phyloP scores from a whole-genome alignment of 1,140 invertebrate species.

The Paraescarpia echinospica region DNA sequence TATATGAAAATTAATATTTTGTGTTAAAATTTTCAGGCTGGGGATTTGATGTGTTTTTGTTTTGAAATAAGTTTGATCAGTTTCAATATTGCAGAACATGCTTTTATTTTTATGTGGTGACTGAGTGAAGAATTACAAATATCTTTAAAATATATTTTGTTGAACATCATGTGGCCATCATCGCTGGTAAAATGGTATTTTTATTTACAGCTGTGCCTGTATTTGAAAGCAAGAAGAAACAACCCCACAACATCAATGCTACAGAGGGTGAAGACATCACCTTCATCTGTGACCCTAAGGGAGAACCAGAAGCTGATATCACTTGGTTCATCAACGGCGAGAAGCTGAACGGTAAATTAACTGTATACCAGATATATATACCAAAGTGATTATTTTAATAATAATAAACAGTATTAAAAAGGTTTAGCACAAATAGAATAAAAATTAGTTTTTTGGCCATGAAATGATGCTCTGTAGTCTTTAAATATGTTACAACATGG shows the following conservation, averaged over 20 bases:
- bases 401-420: not conserved
- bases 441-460: too few relatives aligned
- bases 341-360: constrained; percentile 19
- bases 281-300: constrained; percentile 38
- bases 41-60: not conserved
- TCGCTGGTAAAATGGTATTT: not conserved
- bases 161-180: not conserved
- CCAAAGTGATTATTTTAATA: not conserved
- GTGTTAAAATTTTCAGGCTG: not conserved
- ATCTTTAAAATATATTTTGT: not conserved
- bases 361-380: not conserved
- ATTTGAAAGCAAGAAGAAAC: constrained; percentile 1
- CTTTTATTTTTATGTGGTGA: not conserved
- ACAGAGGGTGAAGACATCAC: constrained; percentile 36
- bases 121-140: not conserved
- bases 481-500: too few relatives aligned
- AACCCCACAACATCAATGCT: constrained; percentile 34
- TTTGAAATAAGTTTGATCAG: not conserved
- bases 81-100: not conserved
- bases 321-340: constrained; percentile 45
- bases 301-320: constrained; percentile 41
- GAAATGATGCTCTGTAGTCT: too few relatives aligned
- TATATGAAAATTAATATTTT: too few relatives aligned
- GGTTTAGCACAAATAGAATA: too few relatives aligned
- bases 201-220: not conserved